Conservation (phyloP, 2,888 invertebrate species). For the Lepidochitona cinerea region DNA sequence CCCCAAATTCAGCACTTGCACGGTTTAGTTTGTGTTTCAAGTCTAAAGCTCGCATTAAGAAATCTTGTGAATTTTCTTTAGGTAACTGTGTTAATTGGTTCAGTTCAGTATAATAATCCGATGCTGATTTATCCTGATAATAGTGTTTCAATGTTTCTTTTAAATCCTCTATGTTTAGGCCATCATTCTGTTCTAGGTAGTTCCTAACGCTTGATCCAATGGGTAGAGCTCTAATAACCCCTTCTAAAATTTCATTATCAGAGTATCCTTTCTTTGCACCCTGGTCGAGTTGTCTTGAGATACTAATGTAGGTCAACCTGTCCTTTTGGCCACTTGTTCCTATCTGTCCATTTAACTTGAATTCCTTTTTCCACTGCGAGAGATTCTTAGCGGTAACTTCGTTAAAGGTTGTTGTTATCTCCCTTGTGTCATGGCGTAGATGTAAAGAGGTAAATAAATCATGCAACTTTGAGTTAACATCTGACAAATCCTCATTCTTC, state of each 20-base stretch:
- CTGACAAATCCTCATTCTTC: not conserved
- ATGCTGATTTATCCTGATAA: conserved; percentile 11
- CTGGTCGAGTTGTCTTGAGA: not conserved
- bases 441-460: not conserved
- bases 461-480: not conserved
- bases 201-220: too few relatives aligned
- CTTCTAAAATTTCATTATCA: not conserved
- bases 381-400: not conserved
- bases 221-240: not conserved
- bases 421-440: too few relatives aligned
- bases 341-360: not conserved
- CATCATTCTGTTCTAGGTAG: not conserved
- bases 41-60: conserved; percentile 13
- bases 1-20: conserved; percentile 8
- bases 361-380: not conserved
- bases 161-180: not conserved
- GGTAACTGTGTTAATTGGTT: not conserved
- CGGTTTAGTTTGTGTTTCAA: conserved; percentile 9
- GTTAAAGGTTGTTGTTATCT: too few relatives aligned
- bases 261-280: not conserved
- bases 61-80: conserved; percentile 11
- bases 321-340: not conserved
- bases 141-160: conserved; percentile 5
- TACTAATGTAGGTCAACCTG: not conserved
- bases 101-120: conserved; percentile 17